Conservation (phyloP, 2,797 vertebrate species). For the Urosaurus nigricauda region DNA sequence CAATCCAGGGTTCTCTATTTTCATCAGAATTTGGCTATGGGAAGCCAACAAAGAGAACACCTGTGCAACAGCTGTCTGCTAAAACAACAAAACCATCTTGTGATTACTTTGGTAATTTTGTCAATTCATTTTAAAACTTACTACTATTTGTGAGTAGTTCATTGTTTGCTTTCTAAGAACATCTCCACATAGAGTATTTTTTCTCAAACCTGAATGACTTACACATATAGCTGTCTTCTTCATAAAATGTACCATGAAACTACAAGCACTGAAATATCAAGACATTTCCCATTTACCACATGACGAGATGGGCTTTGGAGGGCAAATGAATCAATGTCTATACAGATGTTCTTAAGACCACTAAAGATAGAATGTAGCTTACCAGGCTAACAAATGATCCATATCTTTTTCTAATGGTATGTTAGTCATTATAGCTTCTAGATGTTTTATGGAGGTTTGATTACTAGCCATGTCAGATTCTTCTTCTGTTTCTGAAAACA, state of each 20-base stretch:
- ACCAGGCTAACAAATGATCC: slow-evolving; percentile 85
- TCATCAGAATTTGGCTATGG: too few relatives aligned
- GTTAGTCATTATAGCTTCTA: slow-evolving; percentile 84
- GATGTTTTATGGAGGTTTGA: slow-evolving; percentile 65
- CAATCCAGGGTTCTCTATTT: too few relatives aligned
- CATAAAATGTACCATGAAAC: not conserved
- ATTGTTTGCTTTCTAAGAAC: not conserved
- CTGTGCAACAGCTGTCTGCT: not conserved
- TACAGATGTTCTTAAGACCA: not conserved
- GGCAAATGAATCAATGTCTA: not conserved
- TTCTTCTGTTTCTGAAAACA: slow-evolving; percentile 66
- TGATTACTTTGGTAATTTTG: slow-evolving; percentile 9
- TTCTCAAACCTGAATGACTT: not conserved
- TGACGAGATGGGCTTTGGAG: not conserved
- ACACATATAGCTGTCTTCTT: not conserved
- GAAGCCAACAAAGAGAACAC: too few relatives aligned
- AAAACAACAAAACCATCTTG: not conserved
- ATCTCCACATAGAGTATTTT: not conserved
- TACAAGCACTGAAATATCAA: slow-evolving; percentile 1
- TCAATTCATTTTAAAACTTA: slow-evolving; percentile 14
- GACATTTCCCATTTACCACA: not conserved
- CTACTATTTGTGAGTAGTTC: not conserved
- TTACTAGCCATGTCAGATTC: slow-evolving; percentile 58
- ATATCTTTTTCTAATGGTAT: slow-evolving; percentile 85
- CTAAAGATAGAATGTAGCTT: slow-evolving; percentile 59